A percentile compares a stretch with the other conserved stretches of the same genome.
Evolutionary conservation across 2,113 vertebrate genomes (phyloP).

Genomic region (Seriola quinqueradiata): DNA sequence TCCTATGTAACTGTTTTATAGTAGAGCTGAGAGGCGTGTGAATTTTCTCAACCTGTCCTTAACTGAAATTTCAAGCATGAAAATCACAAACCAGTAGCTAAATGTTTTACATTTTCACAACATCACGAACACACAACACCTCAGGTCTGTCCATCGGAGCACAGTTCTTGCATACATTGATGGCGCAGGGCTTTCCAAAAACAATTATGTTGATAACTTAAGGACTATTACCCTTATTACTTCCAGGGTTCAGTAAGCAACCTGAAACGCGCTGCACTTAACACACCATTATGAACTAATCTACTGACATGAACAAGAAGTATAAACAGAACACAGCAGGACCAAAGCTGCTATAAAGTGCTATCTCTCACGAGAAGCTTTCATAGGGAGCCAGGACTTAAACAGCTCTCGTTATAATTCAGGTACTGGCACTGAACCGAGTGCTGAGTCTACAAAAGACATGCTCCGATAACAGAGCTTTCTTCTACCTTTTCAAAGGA

Average conservation of each 20-base stretch:
- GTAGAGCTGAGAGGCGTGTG: background rate
- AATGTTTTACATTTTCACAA: conserved; percentile 27
- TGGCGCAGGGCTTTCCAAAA: conserved; percentile 14
- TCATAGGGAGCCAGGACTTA: conserved; percentile 42
- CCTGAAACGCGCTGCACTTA: conserved; percentile 48
- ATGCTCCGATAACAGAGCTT: conserved; percentile 48
- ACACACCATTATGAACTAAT: conserved; percentile 66
- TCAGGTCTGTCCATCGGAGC: conserved; percentile 17
- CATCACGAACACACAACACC: conserved; percentile 35
- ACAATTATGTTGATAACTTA: conserved; percentile 62
- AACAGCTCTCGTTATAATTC: conserved; percentile 41
- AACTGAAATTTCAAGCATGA: conserved; percentile 8
- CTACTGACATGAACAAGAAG: conserved; percentile 44
- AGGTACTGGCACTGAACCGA: conserved; percentile 37
- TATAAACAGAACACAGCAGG: conserved; percentile 52
- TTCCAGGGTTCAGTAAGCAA: conserved; percentile 61
- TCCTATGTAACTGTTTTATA: conserved; percentile 2
- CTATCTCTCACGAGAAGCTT: conserved; percentile 65
- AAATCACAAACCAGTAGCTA: conserved; percentile 22
- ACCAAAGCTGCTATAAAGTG: conserved; percentile 47
- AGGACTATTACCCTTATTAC: conserved; percentile 61
- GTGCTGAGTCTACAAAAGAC: conserved; percentile 42
- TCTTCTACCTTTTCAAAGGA: conserved; percentile 50
- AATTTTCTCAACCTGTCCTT: conserved; percentile 14
- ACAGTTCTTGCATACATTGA: conserved; percentile 32